Evolutionary conservation across 2,113 vertebrate genomes (phyloP), one percentile per base, ranked within the genome.

Genomic region (Numida meleagris): DNA sequence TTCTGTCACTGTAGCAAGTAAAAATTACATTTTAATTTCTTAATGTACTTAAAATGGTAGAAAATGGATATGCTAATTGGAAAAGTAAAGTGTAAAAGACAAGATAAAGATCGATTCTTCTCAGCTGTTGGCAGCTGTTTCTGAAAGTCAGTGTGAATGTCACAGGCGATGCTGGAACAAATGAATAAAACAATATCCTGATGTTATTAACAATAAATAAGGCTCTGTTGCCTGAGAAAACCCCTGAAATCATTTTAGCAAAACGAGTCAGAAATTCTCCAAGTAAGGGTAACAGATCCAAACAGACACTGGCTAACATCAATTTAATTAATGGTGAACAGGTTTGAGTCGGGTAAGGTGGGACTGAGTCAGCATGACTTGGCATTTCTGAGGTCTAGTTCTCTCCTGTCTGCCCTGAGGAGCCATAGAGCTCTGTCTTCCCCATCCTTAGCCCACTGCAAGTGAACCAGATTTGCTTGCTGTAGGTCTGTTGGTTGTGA

Each of bases 51-150:
- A 81, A 77, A 71, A 86, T 91, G 24, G 27, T 62, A 86, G 90
- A 93, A 96, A 91, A 94, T 94, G 1, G 83, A 74, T 90, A 67
- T 74, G 72, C 6, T 90, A 95, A 90, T 93, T 82, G 77, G 72
- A 90, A 93, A 95, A 95, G 40, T 62, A 79, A 96, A 88, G 63
- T 88, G 88, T 33, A 79, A 93, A 91, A 88, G 45, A 74, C 75
- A 90, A 91, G 85, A 89, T 83, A 94, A 95, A 83, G 29, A 73
- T 7, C 63, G 55, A 88, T 80, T 70, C 19, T 90, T 82, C 75
- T 63, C 73, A 88, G 27, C 29, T 95, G 72, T 93, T 59, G 46
- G 80, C 79, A 86, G 38, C 45, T 85, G 15, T 65, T 95, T 18
- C 29, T 93, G 50, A 82, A 76, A 80, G 95, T 95, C 90, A 88